Conservation (phyloP, 2,888 invertebrate genomes). For the Holacanthella duospinosa region DNA sequence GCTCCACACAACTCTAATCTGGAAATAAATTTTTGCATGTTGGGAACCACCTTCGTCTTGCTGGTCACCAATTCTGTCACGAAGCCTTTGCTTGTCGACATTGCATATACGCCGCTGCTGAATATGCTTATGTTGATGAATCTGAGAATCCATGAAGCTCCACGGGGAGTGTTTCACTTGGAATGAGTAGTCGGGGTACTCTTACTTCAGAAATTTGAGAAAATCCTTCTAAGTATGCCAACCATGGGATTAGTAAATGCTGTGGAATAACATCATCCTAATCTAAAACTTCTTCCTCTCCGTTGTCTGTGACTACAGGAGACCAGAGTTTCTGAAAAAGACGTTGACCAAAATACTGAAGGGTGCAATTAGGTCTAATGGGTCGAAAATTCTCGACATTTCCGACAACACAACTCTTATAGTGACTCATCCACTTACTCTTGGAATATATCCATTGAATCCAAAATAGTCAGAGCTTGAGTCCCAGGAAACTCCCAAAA, state of each 20-base stretch:
- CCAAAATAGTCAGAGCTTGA: neutral
- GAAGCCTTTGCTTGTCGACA: too few species aligned
- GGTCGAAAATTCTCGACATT: neutral
- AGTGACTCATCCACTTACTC: neutral
- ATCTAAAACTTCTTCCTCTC: neutral
- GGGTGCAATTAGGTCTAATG: neutral
- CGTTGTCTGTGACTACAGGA: neutral
- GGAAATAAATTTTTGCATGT: neutral
- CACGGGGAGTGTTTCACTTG: too few species aligned
- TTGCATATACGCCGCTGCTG: too few species aligned
- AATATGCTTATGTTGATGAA: too few species aligned
- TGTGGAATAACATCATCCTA: neutral
- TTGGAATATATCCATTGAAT: neutral
- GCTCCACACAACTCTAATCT: slow-evolving; percentile 7
- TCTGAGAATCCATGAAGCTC: too few species aligned
- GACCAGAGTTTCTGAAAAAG: neutral
- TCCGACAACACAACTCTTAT: neutral
- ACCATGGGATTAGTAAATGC: neutral
- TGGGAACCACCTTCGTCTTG: slow-evolving; percentile 6
- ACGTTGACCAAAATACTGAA: neutral
- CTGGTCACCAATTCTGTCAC: slow-evolving; percentile 1
- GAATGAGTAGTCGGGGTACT: too few species aligned
- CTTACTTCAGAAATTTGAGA: too few species aligned
- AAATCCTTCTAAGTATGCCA: too few species aligned
- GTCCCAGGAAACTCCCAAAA: neutral